phyloP scores from a whole-genome alignment of 2,888 invertebrate genomes.

The Diarsia rubi region DNA sequence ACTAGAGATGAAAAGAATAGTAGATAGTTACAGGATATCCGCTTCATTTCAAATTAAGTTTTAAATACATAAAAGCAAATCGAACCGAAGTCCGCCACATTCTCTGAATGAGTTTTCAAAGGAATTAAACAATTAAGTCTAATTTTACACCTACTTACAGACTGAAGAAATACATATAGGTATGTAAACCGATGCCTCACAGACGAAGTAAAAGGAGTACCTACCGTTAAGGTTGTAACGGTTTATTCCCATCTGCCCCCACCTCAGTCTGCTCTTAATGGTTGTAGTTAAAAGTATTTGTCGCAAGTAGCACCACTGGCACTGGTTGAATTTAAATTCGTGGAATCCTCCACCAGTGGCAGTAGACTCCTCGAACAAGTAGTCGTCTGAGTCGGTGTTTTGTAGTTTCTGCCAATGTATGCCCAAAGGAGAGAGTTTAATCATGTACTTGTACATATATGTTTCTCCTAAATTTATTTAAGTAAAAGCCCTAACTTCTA shows the following conservation, averaged over 20 bases:
- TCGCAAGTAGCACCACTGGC: no score
- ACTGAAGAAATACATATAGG: background rate
- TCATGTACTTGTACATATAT: no score
- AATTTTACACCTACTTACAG: background rate
- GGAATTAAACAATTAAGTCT: background rate
- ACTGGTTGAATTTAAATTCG: no score
- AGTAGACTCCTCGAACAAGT: no score
- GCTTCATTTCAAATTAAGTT: no score
- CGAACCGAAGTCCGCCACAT: background rate
- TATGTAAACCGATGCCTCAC: background rate
- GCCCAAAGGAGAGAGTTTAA: background rate
- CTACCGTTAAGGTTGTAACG: no score
- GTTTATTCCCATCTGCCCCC: no score
- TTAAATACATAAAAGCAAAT: background rate
- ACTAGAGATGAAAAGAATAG: background rate
- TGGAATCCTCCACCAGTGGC: no score
- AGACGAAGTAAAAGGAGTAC: background rate
- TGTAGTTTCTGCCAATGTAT: background rate
- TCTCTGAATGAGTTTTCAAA: background rate
- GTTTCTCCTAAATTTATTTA: background rate
- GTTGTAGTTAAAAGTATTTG: no score
- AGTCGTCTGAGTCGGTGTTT: background rate
- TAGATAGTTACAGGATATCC: background rate
- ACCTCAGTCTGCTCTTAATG: no score
- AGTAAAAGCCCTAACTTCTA: conserved; percentile 30